These are phyloP conservation scores for Paratrypauchen microcephalus DNA, from an alignment of 2,797 vertebrate genomes.

Conservation along the genomic window DNA sequence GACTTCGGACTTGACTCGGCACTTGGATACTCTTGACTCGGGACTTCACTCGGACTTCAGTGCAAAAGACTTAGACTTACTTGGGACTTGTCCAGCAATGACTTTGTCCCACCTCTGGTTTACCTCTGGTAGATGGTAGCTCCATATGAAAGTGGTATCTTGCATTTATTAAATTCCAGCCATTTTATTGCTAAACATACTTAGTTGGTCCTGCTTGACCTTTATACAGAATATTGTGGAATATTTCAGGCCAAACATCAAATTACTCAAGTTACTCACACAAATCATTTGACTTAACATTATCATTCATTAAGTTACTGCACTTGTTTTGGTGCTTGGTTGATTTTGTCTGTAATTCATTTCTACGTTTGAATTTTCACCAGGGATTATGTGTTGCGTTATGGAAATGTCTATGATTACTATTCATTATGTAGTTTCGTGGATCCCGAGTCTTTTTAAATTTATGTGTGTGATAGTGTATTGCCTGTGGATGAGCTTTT, in stretches of 20 bases:
- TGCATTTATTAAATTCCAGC: too few relatives aligned
- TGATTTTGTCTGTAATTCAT: slow-evolving; percentile 59
- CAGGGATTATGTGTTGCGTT: slow-evolving; percentile 68
- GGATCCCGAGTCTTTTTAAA: slow-evolving; percentile 65
- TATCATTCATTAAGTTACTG: slow-evolving; percentile 27
- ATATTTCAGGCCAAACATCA: neutral
- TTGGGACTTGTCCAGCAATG: too few relatives aligned
- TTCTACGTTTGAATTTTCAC: slow-evolving; percentile 69
- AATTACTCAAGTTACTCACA: too few relatives aligned
- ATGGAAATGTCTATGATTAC: slow-evolving; percentile 72
- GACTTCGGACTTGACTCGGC: too few relatives aligned
- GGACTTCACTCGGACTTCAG: too few relatives aligned
- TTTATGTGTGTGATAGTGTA: slow-evolving; percentile 31
- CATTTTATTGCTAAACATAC: too few relatives aligned
- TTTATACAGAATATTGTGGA: neutral
- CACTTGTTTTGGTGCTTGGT: slow-evolving; percentile 57
- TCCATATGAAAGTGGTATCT: too few relatives aligned
- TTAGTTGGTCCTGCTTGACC: too few relatives aligned
- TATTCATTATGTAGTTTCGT: slow-evolving; percentile 74
- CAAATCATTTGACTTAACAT: slow-evolving; percentile 3
- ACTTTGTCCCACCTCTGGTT: too few relatives aligned
- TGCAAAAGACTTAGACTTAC: too few relatives aligned
- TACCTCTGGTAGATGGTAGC: too few relatives aligned
- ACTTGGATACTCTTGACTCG: too few relatives aligned
- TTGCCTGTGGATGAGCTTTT: slow-evolving; percentile 37